phyloP scores from a whole-genome alignment of 2,113 vertebrate genomes.

The Callospermophilus lateralis region DNA sequence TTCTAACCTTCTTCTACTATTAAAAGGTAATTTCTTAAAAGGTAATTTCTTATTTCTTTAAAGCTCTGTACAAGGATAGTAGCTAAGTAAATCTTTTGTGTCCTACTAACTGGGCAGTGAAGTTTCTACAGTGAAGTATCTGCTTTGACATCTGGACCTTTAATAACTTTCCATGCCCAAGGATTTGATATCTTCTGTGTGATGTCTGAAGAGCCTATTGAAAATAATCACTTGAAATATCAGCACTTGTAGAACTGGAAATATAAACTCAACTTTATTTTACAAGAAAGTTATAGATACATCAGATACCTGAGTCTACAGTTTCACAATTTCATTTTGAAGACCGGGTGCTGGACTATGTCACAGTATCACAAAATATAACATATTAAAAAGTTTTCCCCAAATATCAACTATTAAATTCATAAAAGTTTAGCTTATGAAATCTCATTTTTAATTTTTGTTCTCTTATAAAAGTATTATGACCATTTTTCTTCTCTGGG shows the following conservation, averaged over 20 bases:
- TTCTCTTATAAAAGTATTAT: neutral
- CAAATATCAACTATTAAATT: conserved; percentile 8
- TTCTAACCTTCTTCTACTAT: neutral
- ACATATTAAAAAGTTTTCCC: neutral
- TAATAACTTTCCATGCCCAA: neutral
- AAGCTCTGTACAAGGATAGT: neutral
- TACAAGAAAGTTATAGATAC: neutral
- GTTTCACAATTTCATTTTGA: conserved; percentile 38
- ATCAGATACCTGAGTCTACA: neutral
- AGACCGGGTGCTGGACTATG: neutral
- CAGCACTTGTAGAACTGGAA: neutral
- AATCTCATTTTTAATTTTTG: neutral
- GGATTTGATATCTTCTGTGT: neutral
- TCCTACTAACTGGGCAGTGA: neutral
- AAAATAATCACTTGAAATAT: neutral
- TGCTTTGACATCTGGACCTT: neutral
- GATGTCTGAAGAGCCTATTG: neutral
- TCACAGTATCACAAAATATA: neutral
- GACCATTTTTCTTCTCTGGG: neutral
- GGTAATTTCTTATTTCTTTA: neutral
- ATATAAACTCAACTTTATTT: neutral
- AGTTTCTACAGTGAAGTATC: neutral
- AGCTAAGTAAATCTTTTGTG: neutral
- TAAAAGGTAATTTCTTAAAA: neutral
- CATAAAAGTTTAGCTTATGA: neutral